These are phyloP conservation scores for Gisinianus flammeolus DNA, from an alignment of 2,888 invertebrate genomes.

Conservation along the genomic window DNA sequence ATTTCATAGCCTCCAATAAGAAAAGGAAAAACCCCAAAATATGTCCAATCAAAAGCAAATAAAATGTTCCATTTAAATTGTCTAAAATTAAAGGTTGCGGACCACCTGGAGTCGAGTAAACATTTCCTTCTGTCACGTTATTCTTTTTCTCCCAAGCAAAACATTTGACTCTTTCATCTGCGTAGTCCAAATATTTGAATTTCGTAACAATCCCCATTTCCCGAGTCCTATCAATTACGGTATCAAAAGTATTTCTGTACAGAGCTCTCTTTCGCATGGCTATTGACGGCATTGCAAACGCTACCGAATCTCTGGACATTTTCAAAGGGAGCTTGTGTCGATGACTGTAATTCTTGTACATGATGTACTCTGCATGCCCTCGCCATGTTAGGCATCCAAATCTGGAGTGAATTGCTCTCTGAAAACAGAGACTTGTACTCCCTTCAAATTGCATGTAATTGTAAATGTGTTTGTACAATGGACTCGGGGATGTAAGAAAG, in stretches of 20 bases:
- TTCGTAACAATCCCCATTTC: slow-evolving; percentile 25
- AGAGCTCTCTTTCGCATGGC: neutral
- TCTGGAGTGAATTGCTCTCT: neutral
- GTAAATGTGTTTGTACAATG: slow-evolving; percentile 5
- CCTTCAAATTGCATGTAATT: neutral
- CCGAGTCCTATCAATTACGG: neutral
- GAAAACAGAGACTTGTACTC: slow-evolving; percentile 2
- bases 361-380: slow-evolving; percentile 12
- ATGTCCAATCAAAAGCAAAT: neutral
- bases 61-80: slow-evolving; percentile 29
- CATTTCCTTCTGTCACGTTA: neutral
- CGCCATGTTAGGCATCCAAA: slow-evolving; percentile 16
- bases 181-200: slow-evolving; percentile 22
- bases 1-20: too few species aligned
- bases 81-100: neutral
- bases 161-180: neutral
- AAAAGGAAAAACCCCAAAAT: too few species aligned
- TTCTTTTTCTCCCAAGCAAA: neutral
- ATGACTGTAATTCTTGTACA: slow-evolving; percentile 16
- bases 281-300: slow-evolving; percentile 15
- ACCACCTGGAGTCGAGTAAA: neutral
- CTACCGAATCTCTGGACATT: neutral
- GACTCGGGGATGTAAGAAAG: neutral
- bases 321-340: neutral
- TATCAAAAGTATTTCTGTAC: slow-evolving; percentile 12